Conservation (phyloP, 92 coral and sea anemone species). For the Pocillopora meandrina region DNA sequence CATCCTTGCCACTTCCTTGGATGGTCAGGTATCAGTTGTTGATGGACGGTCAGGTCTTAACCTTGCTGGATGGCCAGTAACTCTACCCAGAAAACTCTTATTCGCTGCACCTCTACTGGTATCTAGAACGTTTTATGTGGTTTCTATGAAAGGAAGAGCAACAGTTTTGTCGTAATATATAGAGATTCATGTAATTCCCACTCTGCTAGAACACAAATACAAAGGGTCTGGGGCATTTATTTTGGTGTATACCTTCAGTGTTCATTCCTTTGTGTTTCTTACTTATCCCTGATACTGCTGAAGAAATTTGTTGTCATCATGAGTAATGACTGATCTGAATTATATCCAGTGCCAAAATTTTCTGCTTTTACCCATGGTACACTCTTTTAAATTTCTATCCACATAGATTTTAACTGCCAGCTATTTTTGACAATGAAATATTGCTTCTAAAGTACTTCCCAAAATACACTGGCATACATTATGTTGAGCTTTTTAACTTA, state of each 20-base stretch:
- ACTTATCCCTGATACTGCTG: not conserved
- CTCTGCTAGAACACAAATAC: not conserved
- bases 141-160: not conserved
- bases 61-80: conserved; percentile 87
- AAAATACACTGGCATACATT: too few species aligned
- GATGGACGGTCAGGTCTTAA: conserved; percentile 80
- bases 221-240: not conserved
- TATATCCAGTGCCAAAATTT: too few species aligned
- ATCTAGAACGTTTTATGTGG: not conserved
- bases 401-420: too few species aligned
- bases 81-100: conserved; percentile 61
- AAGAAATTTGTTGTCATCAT: not conserved
- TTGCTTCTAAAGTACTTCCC: too few species aligned
- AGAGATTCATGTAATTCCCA: not conserved
- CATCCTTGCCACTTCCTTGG: conserved; percentile 73
- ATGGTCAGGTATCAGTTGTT: conserved; percentile 82
- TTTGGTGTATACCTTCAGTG: too few species aligned
- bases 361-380: too few species aligned
- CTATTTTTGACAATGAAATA: too few species aligned
- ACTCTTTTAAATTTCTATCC: too few species aligned
- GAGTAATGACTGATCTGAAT: not conserved
- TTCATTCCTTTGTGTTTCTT: not conserved
- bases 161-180: not conserved
- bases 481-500: too few species aligned
- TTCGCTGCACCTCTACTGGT: conserved; percentile 91